Base-by-base conservation (phyloP, 2,797 vertebrate species). In the Champsocephalus esox region DNA sequence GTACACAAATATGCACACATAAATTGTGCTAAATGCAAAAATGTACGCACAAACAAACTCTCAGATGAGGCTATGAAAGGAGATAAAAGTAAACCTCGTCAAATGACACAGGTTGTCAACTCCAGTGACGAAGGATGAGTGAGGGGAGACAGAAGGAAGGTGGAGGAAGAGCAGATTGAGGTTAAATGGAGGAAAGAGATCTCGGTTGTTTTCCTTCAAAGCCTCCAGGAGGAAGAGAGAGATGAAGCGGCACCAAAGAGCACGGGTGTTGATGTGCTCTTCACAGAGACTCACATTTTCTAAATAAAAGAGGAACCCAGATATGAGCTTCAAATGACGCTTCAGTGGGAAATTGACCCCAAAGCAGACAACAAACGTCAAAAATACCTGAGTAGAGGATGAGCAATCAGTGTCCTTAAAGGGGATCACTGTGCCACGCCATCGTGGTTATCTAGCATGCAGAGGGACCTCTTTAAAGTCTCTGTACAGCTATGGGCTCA, bases 41-140 rank as follows among this genome's bases (percentile, higher is more conserved):
- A 19, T 1, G 8, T 24, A 74, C 54, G 61, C 21, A 60, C 50
- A 73, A 32, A 41, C 50, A 58, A 44, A 12, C 32, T 46, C 24
- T 48, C 65, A 38, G 43, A 43, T 28, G 46, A 67, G 24, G 38
- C 43, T 66, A 75, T 48, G 48, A 11, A 19, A 61, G 62, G 78
- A 79, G 59, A 78, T 51, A 24, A 72, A 70, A 58, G 78, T 65
- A 70, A 91, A 83, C 65, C 64, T 17, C 46, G 55, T 70, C 73
- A 72, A 87, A 79, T 81, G 82, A 87, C 82, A 80, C 75, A 79
- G 71, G 84, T 85, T 85, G 84, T 89, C 85, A 88, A 73, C 67
- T 70, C 64, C 69, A 59, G 72, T 75, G 84, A 91, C 45, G 71
- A 82, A 68, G 73, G 80, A 58, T 88, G 73, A 81, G 32, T 46